Base-by-base conservation (phyloP, 2,113 vertebrate species). In the Mustelus asterias region DNA sequence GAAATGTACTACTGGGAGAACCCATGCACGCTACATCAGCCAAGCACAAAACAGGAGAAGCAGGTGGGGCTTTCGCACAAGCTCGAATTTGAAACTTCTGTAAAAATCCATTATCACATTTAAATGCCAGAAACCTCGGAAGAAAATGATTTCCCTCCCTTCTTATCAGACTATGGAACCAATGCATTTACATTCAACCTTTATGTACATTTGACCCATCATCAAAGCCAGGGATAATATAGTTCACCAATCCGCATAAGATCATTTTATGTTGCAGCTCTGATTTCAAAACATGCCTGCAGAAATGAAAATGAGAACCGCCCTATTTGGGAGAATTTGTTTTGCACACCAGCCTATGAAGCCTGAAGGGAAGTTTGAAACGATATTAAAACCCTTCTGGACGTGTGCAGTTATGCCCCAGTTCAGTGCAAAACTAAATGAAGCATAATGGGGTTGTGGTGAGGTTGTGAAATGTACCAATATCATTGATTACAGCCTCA, bases 271-370 rank as follows among this genome's bases (percentile, higher is more conserved):
- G 65, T 22, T 24, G 20, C 33, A 22, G 18, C 4, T 37, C 60
- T 20, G 33, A 93, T 93, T 65, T 93, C 89, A 93, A 93, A 93
- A 93, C 60, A 65, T 48, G 41, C 24, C 3, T 72, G 69, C 37
- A 72, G 44, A 48, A 26, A 33, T 72, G 41, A 54, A 94, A 95
- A 95, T 33, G 10, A 33, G 69, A 72, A 3, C 24, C 2, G n/a
- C 65, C 94, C 29, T 72, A 72, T 72, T 60, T 90, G 54, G 16
- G 54, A 60, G 65, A 48, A 72, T 69, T 95, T 95, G 94, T 95
- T 95, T 72, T 94, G 65, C 29, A 26, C 67, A 72, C 22, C 44
- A 72, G 44, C 94, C 60, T 65, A 13, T 92, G 58, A 63, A 92
- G 26, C 58, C 58, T n/a, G 37, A 95, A 72, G 94, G 44, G 41